Evolutionary conservation across 2,113 vertebrate genomes (phyloP).

Genomic region (Heloderma charlesbogerti): DNA sequence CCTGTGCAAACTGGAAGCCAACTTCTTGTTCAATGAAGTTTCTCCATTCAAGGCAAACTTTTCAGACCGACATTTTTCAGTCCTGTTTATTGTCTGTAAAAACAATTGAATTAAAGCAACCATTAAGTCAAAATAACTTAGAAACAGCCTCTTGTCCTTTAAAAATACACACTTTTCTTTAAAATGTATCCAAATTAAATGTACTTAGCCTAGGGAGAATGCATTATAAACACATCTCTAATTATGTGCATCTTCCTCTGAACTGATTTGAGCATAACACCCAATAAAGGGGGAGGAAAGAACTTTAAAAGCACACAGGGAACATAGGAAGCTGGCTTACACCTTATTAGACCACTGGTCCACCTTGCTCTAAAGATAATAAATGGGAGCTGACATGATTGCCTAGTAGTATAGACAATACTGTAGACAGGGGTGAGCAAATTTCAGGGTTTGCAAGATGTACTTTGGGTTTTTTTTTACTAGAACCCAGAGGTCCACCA

Average conservation of each 20-base stretch:
- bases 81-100: constrained; percentile 91
- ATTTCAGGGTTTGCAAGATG: background rate
- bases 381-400: background rate
- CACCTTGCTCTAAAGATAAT: background rate
- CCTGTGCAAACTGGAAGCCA: constrained; percentile 96
- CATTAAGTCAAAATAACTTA: constrained; percentile 64
- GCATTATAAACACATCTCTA: constrained; percentile 5
- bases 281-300: background rate
- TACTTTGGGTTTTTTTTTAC: no score
- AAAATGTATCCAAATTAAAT: constrained; percentile 61
- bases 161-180: constrained; percentile 17
- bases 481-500: no score
- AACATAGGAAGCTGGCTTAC: background rate
- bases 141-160: constrained; percentile 25
- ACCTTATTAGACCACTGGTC: background rate
- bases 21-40: constrained; percentile 91
- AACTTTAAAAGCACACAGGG: background rate
- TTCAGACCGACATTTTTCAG: constrained; percentile 91
- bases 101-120: constrained; percentile 67
- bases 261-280: background rate
- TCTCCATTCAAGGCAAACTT: constrained; percentile 95
- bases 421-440: background rate
- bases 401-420: background rate
- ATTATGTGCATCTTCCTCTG: background rate
- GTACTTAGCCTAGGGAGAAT: constrained; percentile 58